A percentile compares a stretch with the other conserved stretches of the same genome.
These are phyloP conservation scores for Chelon auratus DNA, from an alignment of 2,797 vertebrate genomes.

Conservation along the genomic window DNA sequence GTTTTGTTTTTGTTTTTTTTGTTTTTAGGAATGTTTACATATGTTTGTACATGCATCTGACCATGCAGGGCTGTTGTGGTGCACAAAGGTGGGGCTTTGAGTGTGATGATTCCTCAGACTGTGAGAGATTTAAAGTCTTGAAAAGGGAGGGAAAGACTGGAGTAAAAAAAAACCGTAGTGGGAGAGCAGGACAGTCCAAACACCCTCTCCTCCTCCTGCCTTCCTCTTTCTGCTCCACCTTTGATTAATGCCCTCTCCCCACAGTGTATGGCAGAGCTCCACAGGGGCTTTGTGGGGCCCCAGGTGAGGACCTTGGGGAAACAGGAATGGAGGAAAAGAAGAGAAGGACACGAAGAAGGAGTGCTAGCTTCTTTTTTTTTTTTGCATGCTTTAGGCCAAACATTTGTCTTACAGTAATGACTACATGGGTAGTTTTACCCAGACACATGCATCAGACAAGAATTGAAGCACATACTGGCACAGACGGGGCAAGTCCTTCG, in stretches of 20 bases:
- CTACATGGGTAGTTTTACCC: constrained; percentile 20
- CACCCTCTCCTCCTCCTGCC: constrained; percentile 35
- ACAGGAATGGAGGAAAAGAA: not conserved
- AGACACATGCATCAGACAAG: constrained; percentile 2
- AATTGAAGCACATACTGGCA: constrained; percentile 14
- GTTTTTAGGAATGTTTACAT: constrained; percentile 17
- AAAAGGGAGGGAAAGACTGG: constrained; percentile 25
- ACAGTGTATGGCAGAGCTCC: constrained; percentile 33
- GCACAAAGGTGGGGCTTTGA: constrained; percentile 19
- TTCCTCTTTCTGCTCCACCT: constrained; percentile 38
- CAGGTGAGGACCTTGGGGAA: constrained; percentile 57
- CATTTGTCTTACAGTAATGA: constrained; percentile 30
- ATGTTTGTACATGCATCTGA: constrained; percentile 24
- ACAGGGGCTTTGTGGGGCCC: constrained; percentile 37
- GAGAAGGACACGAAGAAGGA: constrained; percentile 23
- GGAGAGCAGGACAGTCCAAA: constrained; percentile 48
- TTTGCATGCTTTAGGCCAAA: not conserved
- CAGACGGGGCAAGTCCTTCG: constrained; percentile 1
- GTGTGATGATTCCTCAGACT: constrained; percentile 42
- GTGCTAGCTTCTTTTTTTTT: not conserved
- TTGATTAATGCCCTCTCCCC: constrained; percentile 67
- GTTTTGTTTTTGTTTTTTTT: too few species aligned
- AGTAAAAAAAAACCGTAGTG: constrained; percentile 26
- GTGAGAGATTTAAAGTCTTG: constrained; percentile 56
- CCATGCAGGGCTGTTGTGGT: constrained; percentile 22